phyloP scores from a whole-genome alignment of 2,888 invertebrate species.

The Diaprepes abbreviatus region DNA sequence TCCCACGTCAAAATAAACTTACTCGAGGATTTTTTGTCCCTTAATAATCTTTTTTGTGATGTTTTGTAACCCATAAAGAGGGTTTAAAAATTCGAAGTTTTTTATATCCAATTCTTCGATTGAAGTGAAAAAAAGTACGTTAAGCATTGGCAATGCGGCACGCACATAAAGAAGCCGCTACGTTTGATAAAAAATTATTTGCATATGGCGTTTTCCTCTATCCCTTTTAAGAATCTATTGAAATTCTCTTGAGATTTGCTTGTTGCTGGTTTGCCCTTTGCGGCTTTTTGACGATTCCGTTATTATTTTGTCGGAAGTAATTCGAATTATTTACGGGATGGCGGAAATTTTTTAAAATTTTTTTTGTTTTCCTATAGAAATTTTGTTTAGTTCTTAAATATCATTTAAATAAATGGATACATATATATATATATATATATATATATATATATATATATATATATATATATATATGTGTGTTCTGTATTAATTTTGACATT shows the following conservation, averaged over 20 bases:
- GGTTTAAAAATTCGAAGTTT: not conserved
- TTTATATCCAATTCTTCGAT: slow-evolving; percentile 2
- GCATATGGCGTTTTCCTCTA: slow-evolving; percentile 22
- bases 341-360: too few species aligned
- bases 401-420: too few species aligned
- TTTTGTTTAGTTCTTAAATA: too few species aligned
- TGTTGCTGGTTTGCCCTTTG: slow-evolving; percentile 2
- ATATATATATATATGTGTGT: too few species aligned
- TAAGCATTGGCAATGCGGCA: slow-evolving; percentile 12
- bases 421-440: too few species aligned
- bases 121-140: slow-evolving; percentile 3
- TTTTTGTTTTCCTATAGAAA: too few species aligned
- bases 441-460: too few species aligned
- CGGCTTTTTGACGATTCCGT: not conserved
- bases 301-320: not conserved
- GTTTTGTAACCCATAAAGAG: not conserved
- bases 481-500: too few species aligned
- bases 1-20: not conserved
- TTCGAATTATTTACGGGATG: too few species aligned
- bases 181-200: slow-evolving; percentile 28
- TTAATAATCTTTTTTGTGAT: too few species aligned
- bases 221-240: slow-evolving; percentile 13
- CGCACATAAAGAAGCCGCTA: slow-evolving; percentile 17
- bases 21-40: not conserved
- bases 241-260: slow-evolving; percentile 3